Conservation (phyloP, 2,797 vertebrate genomes). For the Diceros bicornis region DNA sequence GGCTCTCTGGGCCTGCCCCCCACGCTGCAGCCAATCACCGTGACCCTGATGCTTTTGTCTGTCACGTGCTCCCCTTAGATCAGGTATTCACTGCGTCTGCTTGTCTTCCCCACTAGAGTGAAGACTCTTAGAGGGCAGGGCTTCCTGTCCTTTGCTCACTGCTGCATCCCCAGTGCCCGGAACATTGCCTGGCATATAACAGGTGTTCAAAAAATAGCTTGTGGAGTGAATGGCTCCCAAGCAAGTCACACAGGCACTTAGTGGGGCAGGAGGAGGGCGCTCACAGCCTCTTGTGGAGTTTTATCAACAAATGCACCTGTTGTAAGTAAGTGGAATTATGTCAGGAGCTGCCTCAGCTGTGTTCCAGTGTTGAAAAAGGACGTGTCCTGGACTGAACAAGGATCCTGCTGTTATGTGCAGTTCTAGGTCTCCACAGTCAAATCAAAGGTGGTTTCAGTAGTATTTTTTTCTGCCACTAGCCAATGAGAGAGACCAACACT, state of each 20-base stretch:
- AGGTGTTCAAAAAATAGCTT: background rate
- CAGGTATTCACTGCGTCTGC: rapidly evolving
- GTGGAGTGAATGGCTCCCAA: background rate
- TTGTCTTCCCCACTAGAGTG: background rate
- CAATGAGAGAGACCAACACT: background rate
- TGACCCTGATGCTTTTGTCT: background rate
- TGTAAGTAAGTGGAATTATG: rapidly evolving
- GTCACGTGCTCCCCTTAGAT: rapidly evolving
- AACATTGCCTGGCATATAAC: background rate
- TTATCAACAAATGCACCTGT: background rate
- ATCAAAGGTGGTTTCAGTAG: too few relatives aligned
- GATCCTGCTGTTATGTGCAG: background rate
- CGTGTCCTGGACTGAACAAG: background rate
- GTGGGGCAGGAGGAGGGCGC: background rate
- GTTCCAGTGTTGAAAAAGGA: background rate
- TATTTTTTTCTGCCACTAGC: background rate
- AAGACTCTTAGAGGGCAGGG: background rate
- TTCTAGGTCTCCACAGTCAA: background rate
- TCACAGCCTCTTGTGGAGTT: background rate
- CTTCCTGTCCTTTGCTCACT: background rate
- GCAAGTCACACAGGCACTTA: too few relatives aligned
- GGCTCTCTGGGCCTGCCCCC: background rate
- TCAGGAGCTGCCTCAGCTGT: background rate
- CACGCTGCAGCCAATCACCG: background rate
- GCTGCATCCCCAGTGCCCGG: background rate